Percentiles rank a stretch among this genome's conserved stretches.
These are phyloP conservation scores for Agonopterix heracliana DNA, from an alignment of 2,888 invertebrate genomes.

Conservation along the genomic window DNA sequence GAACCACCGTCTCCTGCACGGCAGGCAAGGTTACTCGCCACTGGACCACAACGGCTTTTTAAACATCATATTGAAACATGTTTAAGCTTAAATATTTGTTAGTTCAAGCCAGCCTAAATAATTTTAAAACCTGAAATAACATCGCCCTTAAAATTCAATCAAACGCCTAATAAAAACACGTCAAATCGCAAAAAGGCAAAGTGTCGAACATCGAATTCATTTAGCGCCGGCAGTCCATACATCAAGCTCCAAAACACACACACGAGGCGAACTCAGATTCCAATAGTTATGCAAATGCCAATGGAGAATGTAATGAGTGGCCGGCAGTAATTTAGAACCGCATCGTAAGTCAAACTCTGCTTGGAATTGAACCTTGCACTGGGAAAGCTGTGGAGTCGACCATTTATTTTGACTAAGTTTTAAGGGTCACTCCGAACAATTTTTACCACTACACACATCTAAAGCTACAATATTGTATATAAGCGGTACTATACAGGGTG, in stretches of 20 bases:
- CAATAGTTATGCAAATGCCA: constrained; percentile 76
- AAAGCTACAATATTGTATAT: background rate
- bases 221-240: constrained; percentile 58
- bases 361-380: constrained; percentile 48
- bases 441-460: background rate
- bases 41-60: too few relatives aligned
- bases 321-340: constrained; percentile 71
- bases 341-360: constrained; percentile 70
- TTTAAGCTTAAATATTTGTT: too few relatives aligned
- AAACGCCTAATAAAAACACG: constrained; percentile 19
- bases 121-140: too few relatives aligned
- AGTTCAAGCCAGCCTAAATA: too few relatives aligned
- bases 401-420: too few relatives aligned
- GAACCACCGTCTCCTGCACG: too few relatives aligned
- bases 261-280: constrained; percentile 56
- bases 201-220: constrained; percentile 42
- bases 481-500: too few relatives aligned
- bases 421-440: too few relatives aligned
- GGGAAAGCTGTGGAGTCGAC: constrained; percentile 27
- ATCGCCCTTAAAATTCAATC: too few relatives aligned
- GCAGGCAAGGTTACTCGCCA: too few relatives aligned
- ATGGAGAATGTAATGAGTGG: constrained; percentile 69
- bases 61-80: too few relatives aligned
- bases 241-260: constrained; percentile 70
- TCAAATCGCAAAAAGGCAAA: constrained; percentile 2